Conservation (phyloP, 2,888 invertebrate genomes). For the Acanthococcus lagerstroemiae region DNA sequence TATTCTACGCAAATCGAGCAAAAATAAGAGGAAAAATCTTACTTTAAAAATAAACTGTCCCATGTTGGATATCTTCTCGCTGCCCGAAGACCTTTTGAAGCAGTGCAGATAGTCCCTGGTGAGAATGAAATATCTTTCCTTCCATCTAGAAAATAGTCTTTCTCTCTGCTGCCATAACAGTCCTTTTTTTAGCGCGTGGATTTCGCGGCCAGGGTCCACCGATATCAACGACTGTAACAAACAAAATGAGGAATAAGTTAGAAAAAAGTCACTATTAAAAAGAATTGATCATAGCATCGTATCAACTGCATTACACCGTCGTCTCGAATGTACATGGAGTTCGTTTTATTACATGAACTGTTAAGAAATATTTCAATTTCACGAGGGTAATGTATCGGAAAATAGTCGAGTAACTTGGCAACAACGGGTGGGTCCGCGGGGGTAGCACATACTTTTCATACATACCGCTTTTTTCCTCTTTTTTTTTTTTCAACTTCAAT, state of each 20-base stretch:
- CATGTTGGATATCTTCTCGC: constrained; percentile 52
- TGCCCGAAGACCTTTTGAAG: constrained; percentile 52
- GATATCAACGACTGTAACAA: constrained; percentile 37
- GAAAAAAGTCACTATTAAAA: not conserved
- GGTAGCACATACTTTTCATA: too few relatives aligned
- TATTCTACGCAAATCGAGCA: too few relatives aligned
- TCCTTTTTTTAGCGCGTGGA: constrained; percentile 53
- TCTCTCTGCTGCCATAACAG: constrained; percentile 55
- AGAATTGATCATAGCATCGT: too few relatives aligned
- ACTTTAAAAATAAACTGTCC: constrained; percentile 58
- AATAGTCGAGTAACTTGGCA: too few relatives aligned
- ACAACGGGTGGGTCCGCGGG: too few relatives aligned
- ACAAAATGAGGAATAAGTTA: constrained; percentile 25
- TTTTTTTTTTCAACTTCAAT: too few relatives aligned
- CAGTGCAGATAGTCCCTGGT: constrained; percentile 57
- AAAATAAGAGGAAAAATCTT: constrained; percentile 37
- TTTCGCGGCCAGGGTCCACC: constrained; percentile 38
- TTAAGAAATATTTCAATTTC: too few relatives aligned
- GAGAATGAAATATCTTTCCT: constrained; percentile 55
- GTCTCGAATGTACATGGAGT: too few relatives aligned
- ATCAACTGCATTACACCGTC: too few relatives aligned
- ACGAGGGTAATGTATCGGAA: too few relatives aligned
- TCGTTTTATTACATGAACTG: too few relatives aligned
- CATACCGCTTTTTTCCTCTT: too few relatives aligned
- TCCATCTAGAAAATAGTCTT: constrained; percentile 55